These are phyloP conservation scores for Ericerus pela DNA, from an alignment of 1,140 invertebrate genomes.

Conservation along the genomic window DNA sequence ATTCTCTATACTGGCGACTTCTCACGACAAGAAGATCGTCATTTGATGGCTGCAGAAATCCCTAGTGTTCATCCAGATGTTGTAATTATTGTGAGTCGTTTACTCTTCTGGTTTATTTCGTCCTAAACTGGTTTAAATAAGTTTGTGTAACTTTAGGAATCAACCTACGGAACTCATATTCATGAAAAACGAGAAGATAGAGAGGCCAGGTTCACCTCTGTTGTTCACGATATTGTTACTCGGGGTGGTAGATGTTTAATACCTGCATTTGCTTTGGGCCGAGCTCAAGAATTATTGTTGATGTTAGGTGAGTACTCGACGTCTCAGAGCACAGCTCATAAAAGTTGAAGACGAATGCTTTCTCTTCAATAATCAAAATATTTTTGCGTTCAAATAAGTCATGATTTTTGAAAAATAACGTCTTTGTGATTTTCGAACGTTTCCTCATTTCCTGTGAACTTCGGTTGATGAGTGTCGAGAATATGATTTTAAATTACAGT, in stretches of 20 bases:
- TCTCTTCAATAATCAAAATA: background rate
- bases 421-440: background rate
- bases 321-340: no score
- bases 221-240: constrained; percentile 91
- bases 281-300: constrained; percentile 90
- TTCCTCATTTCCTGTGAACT: background rate
- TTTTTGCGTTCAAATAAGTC: constrained; percentile 6
- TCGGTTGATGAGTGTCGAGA: no score
- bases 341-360: no score
- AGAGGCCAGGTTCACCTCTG: constrained; percentile 82
- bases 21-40: constrained; percentile 93
- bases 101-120: constrained; percentile 12
- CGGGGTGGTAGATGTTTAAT: constrained; percentile 94
- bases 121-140: background rate
- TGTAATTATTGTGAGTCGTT: constrained; percentile 67
- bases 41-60: constrained; percentile 98
- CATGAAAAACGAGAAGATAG: constrained; percentile 96
- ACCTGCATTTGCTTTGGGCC: constrained; percentile 93
- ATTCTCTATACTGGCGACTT: constrained; percentile 97
- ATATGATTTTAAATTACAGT: no score
- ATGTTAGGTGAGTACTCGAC: constrained; percentile 66
- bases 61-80: constrained; percentile 92
- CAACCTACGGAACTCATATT: constrained; percentile 98
- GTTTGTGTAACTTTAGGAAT: constrained; percentile 49
- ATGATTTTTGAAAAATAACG: constrained; percentile 4